Conservation (phyloP, 2,113 vertebrate genomes). For the Atherinomorus stipes region DNA sequence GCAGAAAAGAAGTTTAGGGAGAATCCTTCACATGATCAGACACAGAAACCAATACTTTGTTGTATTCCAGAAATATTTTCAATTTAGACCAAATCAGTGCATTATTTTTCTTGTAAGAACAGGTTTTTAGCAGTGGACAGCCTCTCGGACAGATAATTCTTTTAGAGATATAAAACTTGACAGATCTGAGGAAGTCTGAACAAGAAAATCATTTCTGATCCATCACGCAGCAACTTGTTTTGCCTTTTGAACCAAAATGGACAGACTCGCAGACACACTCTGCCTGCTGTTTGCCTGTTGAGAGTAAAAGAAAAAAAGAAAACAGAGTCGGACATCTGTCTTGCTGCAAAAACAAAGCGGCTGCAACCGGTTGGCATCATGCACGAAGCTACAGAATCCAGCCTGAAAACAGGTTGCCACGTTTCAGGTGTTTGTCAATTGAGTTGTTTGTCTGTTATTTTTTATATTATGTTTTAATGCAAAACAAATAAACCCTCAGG, state of each 20-base stretch:
- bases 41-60: neutral
- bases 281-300: slow-evolving; percentile 3
- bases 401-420: too few relatives aligned
- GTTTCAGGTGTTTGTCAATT: too few relatives aligned
- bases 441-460: too few relatives aligned
- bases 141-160: neutral
- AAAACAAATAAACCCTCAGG: too few relatives aligned
- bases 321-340: slow-evolving; percentile 25
- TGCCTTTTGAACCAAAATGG: slow-evolving; percentile 45
- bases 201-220: slow-evolving; percentile 39
- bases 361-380: slow-evolving; percentile 24
- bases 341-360: neutral
- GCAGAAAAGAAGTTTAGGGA: neutral
- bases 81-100: neutral
- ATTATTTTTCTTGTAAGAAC: neutral
- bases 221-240: slow-evolving; percentile 16
- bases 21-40: too few relatives aligned
- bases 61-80: neutral
- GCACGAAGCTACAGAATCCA: too few relatives aligned
- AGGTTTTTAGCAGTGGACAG: neutral
- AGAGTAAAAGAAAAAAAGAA: slow-evolving; percentile 38
- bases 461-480: too few relatives aligned
- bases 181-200: neutral
- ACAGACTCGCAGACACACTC: slow-evolving; percentile 37
- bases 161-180: neutral